Evolutionary conservation across 1,140 invertebrate genomes (phyloP), one percentile per base, ranked within the genome.

Genomic region (Trichonephila clavipes): DNA sequence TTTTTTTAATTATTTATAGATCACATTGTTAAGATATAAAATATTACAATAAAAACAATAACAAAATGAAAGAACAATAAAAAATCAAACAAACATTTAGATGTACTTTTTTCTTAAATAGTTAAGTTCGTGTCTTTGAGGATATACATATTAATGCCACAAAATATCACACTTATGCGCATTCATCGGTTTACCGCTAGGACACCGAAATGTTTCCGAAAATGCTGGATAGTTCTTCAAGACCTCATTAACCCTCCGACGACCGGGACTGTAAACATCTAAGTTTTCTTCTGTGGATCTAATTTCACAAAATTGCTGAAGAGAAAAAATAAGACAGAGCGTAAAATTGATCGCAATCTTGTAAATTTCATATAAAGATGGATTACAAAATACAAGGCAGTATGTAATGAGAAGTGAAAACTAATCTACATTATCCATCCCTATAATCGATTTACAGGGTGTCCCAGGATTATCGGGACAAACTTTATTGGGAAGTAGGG

Each of bases 261-360:
- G 64, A 51, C 62, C 87, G 6, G 87, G 18, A 18, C 85, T 87
- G 24, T 62, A 28, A 64, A n/a, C 58, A 34, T n/a, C 18, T 0
- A 19, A 12, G 34, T 61, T 34, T 24, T 87, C 85, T 8, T 64
- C 85, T 28, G 24, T 77, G 18, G 58, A 28, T 21, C 87, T 10
- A 24, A 72, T 88, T 69, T 88, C 87, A 72, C 87, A 88, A 66
- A 72, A 88, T 72, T 72, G 62, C 87, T 88, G 34, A 21, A 88
- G 44, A n/a, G n/a, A 21, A 88, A 88, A 24, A 6, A 18, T 28
- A 77, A 77, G 24, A 28, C 0, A 28, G 7, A 19, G 1, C 1
- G 3, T 6, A 64, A 21, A 10, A 51, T 51, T 64, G 16, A 19
- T 64, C 1, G 1, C 14, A 64, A 64, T 1, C 34, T 40, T 64